phyloP scores from a whole-genome alignment of 2,888 invertebrate species.

The Tenthredo scrophulariae region DNA sequence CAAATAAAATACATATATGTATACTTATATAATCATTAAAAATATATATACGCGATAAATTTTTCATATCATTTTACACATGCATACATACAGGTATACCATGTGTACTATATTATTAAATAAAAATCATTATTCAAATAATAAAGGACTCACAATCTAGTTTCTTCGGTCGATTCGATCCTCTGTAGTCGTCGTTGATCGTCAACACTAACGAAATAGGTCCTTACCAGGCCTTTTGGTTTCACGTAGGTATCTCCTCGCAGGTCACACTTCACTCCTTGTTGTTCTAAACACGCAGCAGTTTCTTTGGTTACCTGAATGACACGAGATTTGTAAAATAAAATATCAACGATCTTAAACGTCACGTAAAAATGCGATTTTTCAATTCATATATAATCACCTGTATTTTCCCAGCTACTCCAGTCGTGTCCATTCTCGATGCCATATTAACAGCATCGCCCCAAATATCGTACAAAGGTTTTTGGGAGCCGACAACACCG shows the following conservation, averaged over 20 bases:
- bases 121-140: neutral
- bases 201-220: slow-evolving; percentile 86
- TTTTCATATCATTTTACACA: neutral
- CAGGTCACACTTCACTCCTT: slow-evolving; percentile 85
- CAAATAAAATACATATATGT: neutral
- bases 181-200: slow-evolving; percentile 76
- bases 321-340: neutral
- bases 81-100: neutral
- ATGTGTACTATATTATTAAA: slow-evolving; percentile 14
- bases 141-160: slow-evolving; percentile 66
- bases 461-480: slow-evolving; percentile 98
- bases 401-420: slow-evolving; percentile 89
- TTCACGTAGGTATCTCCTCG: slow-evolving; percentile 87
- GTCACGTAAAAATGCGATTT: neutral
- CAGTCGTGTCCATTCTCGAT: slow-evolving; percentile 96
- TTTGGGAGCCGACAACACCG: slow-evolving; percentile 95
- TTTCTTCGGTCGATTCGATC: slow-evolving; percentile 68
- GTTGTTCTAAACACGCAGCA: slow-evolving; percentile 84
- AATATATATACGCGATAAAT: neutral
- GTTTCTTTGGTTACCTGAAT: slow-evolving; percentile 86
- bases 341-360: neutral
- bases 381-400: slow-evolving; percentile 73
- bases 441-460: slow-evolving; percentile 98
- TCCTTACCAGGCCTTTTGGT: slow-evolving; percentile 85
- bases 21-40: neutral